Base-by-base conservation (phyloP, 2,888 invertebrate genomes). In the Spodoptera littoralis region DNA sequence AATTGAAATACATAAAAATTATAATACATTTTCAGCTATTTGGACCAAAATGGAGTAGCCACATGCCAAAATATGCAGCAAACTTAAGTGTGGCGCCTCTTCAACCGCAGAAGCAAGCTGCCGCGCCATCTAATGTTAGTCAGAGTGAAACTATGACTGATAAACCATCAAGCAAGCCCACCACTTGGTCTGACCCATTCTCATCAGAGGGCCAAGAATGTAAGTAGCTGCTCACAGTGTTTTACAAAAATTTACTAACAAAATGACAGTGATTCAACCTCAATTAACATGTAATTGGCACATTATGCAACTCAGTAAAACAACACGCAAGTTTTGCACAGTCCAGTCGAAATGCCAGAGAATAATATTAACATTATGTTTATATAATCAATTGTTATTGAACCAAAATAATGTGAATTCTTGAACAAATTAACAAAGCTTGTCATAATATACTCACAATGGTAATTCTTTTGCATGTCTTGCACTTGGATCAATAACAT, bases 61-160 rank as follows among this genome's bases (percentile, higher is more conserved):
- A 96, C 60, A 96, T 98, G 95, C 98, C 98, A 51, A 96, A 96
- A 89, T 98, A 97, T 95, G 98, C 98, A 46, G 97, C 97, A n/a
- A 98, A 97, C 88, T 95, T 98, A 70, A 97, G 97, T 76, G 95
- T 96, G 75, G 96, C 96, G 72, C 98, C 98, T 2, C 91, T 98
- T 27, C 97, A 97, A 86, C 98, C 98, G 4, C 95, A 97, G 64
- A 97, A 97, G 90, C 96, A 78, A 62, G 53, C 96, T 89, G 94
- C 96, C 8, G 89, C 89, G 70, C 87, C 85, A 45, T 75, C 82
- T 45, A 80, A 65, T 72, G 58, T 65, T 27, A 60, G 65, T 24
- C 85, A 71, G 47, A 79, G 63, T 68, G 92, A 92, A 63, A 55
- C 70, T 45, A 79, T 72, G 60, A 36, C 78, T 24, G 90, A 91